Evolutionary conservation across 1,140 invertebrate genomes (phyloP), one percentile per base, ranked within the genome.

Genomic region (Drosophila parvula): DNA sequence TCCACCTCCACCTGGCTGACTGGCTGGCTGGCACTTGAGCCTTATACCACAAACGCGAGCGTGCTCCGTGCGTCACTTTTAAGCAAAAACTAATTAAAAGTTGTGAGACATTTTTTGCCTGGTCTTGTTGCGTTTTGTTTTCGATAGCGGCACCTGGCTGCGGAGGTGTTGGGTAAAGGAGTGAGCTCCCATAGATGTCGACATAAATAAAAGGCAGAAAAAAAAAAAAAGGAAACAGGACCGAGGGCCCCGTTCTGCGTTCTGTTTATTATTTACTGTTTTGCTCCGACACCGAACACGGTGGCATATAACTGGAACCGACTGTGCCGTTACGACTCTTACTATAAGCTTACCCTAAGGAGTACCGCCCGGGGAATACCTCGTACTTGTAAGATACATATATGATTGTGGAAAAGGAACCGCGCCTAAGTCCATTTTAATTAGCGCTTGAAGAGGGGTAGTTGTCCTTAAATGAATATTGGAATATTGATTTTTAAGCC

Each of bases 41-140:
- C 73, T 28, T 30, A 16, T 55, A 27, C 63, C 53, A 71, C 58
- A 71, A 73, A 59, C 69, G 67, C 67, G 55, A 44, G 56, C 70
- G 57, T 77, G 50, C 61, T 58, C 55, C 53, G 63, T 75, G 75
- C 83, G 67, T 80, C 74, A 73, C 71, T 79, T 89, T 89, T 89
- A 81, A 90, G 79, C 76, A 90, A 90, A 90, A 90, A 90, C 85
- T 90, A 90, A 90, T 90, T 90, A 90, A 90, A 90, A 90, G 85
- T 90, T 90, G 70, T 82, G 82, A 84, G 85, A 90, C 85, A 85
- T 82, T 84, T 89, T 81, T 78, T 81, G 71, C 65, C 40, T 59
- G 36, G 61, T 64, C 61, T 81, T 81, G 59, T 74, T 79, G 51
- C 58, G 68, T 81, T 61, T 77, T 67, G 74, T 65, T 76, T 83